Percentiles rank a stretch among this genome's conserved stretches.
Evolutionary conservation across 64 coral and sea anemone species (phyloP).

Genomic region (Dendronephthya gigantea): DNA sequence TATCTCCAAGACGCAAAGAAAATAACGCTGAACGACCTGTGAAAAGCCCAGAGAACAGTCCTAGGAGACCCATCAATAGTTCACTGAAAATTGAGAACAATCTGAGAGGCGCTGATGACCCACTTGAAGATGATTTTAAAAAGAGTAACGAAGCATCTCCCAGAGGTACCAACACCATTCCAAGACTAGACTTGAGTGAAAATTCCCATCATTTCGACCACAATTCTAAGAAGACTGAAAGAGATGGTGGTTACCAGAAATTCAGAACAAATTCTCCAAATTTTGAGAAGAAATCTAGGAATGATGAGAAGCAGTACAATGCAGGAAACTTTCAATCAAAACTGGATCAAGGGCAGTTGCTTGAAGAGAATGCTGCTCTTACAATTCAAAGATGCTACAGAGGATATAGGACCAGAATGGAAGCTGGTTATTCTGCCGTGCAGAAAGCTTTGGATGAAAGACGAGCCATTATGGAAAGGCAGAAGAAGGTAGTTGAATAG

Average conservation of each 20-base stretch:
- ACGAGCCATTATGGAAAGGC: not conserved
- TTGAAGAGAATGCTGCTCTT: not conserved
- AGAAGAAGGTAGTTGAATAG: not conserved
- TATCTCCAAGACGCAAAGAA: not conserved
- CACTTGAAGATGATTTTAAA: not conserved
- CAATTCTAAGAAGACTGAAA: not conserved
- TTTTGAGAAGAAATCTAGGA: not conserved
- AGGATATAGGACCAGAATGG: not conserved
- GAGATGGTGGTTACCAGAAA: not conserved
- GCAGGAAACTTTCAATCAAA: too few relatives aligned
- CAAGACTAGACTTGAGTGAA: not conserved
- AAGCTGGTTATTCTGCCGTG: not conserved
- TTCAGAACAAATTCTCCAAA: not conserved
- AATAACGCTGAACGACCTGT: not conserved
- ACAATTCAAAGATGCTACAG: not conserved
- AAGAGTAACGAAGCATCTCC: not conserved
- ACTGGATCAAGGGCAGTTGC: too few relatives aligned
- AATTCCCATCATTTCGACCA: not conserved
- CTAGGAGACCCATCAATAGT: not conserved
- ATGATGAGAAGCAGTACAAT: not conserved
- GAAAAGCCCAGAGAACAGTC: not conserved
- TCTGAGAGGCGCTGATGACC: not conserved
- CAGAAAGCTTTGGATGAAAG: not conserved
- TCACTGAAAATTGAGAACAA: not conserved
- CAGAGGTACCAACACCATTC: not conserved